Conservation (phyloP, 2,888 invertebrate genomes). For the Xanthorhoe designata region DNA sequence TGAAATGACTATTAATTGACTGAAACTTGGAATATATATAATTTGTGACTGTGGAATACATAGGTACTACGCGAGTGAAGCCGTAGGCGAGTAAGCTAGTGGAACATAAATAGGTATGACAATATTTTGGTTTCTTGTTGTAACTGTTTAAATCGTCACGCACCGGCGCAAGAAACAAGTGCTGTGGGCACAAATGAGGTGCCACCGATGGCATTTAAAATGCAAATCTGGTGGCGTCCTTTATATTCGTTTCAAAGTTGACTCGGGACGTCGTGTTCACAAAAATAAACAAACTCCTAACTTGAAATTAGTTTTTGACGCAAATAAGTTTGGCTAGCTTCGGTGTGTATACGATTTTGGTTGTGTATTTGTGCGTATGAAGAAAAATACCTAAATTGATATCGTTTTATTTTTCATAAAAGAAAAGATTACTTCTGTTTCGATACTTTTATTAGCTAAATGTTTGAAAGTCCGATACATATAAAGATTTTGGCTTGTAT, state of each 20-base stretch:
- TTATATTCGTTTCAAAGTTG: constrained; percentile 14
- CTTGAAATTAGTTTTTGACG: constrained; percentile 12
- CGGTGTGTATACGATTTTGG: not conserved
- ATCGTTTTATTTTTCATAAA: too few species aligned
- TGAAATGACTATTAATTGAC: too few species aligned
- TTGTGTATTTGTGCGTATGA: not conserved
- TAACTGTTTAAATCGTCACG: not conserved
- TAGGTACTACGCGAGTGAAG: too few species aligned
- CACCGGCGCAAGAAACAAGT: not conserved
- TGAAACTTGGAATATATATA: too few species aligned
- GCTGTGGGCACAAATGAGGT: constrained; percentile 8
- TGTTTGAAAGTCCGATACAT: too few species aligned
- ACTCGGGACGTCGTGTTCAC: not conserved
- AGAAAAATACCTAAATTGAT: too few species aligned
- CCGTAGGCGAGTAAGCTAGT: too few species aligned
- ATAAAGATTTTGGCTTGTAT: too few species aligned
- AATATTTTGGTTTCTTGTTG: not conserved
- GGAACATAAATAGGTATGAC: too few species aligned
- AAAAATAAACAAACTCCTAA: constrained; percentile 19
- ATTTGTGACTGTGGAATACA: not conserved
- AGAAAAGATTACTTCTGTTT: too few species aligned
- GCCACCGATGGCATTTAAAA: constrained; percentile 14
- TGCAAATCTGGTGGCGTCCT: constrained; percentile 17
- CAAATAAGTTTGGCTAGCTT: not conserved
- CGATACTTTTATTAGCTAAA: too few species aligned